These are phyloP conservation scores for Pammene fasciana DNA, from an alignment of 2,888 invertebrate genomes.

Conservation along the genomic window DNA sequence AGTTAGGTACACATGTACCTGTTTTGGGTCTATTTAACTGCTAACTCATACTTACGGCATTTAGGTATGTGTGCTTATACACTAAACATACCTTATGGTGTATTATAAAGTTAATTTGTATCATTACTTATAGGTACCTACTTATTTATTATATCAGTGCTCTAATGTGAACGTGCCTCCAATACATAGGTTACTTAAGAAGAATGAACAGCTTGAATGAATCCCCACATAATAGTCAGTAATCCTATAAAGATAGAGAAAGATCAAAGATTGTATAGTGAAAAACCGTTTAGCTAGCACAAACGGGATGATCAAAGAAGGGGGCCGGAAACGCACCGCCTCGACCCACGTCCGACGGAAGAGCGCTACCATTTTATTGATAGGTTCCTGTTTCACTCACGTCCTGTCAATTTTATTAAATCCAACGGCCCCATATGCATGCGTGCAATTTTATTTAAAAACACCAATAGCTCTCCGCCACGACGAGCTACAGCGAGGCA, in stretches of 20 bases:
- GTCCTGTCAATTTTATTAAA: conserved; percentile 70
- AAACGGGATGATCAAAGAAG: conserved; percentile 72
- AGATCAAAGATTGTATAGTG: conserved; percentile 45
- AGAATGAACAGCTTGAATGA: background rate
- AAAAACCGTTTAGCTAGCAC: conserved; percentile 58
- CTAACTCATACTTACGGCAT: too few species aligned
- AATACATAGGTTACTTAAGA: background rate
- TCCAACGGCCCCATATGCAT: conserved; percentile 36
- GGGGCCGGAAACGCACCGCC: conserved; percentile 70
- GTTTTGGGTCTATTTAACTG: too few species aligned
- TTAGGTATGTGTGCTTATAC: too few species aligned
- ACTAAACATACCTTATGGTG: too few species aligned
- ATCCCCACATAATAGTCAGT: conserved; percentile 9
- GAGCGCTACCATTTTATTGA: conserved; percentile 78
- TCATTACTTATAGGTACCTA: too few species aligned
- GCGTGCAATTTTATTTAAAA: conserved; percentile 30
- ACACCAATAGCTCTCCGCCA: conserved; percentile 5
- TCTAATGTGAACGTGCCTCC: background rate
- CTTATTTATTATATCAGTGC: background rate
- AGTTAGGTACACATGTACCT: background rate
- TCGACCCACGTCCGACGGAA: conserved; percentile 70
- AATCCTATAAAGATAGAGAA: conserved; percentile 4
- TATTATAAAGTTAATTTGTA: too few species aligned
- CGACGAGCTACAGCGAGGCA: background rate
- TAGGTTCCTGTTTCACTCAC: conserved; percentile 77